Evolutionary conservation across 1,140 invertebrate genomes (phyloP), one percentile per base, ranked within the genome.

Genomic region (Acyrthosiphon pisum): DNA sequence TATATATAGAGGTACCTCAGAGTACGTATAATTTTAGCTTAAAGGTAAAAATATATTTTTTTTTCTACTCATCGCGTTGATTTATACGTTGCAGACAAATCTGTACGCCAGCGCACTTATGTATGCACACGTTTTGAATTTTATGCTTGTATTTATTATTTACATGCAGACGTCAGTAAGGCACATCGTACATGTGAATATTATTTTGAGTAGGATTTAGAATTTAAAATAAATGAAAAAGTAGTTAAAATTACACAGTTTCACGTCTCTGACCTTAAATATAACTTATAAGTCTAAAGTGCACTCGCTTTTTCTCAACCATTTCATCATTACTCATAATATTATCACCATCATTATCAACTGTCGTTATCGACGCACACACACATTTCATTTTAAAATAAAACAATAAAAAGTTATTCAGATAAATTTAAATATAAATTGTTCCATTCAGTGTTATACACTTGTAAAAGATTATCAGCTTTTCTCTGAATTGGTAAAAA

Each of bases 11-110:
- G n/a, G n/a, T n/a, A 48, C 26, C 44, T 87, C 1, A 30, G 11
- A 46, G 44, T 87, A 48, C 30, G 44, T 87, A 87, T 87, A 87
- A 87, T 87, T 87, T 87, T 46, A 46, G 84, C 44, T 87, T 87
- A 46, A 30, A 46, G 84, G 84, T 87, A 87, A 87, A 87, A 87
- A 87, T 48, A 11, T 46, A 50, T 87, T 86, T 84, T 41, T 41
- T 83, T 86, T 87, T 46, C 44, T 87, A 46, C 44, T 87, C 41
- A 86, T 86, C 20, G 41, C 41, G 23, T 48, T 87, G 44, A 87
- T 87, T 87, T 87, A 87, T 87, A n/a, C 26, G 84, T 48, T 46
- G 44, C 44, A 87, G 44, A 46, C 84, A 46, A 87, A 87, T 87
- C 44, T 87, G 41, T 46, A n/a, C 44, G 11, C 41, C 6, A 41